Base-by-base conservation (phyloP, 2,797 vertebrate species). In the Melanotaenia boesemani region DNA sequence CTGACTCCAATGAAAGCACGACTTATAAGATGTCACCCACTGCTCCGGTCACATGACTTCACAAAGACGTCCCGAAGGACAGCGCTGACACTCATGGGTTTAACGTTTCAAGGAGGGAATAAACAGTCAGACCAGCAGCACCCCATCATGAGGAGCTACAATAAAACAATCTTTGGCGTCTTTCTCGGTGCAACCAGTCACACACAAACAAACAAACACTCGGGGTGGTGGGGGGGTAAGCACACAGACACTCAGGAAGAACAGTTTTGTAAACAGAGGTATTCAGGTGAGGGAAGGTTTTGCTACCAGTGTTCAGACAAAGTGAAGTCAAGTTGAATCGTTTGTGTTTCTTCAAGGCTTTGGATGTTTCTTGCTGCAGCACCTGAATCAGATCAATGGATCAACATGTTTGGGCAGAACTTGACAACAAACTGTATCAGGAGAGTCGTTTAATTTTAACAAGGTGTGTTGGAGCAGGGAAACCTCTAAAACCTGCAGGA, bases 141-240 rank as follows among this genome's bases (percentile, higher is more conserved):
- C 91, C 91, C 88, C 88, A 63, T 84, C 88, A 63, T 67, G 56
- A 70, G 74, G 84, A 91, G 88, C 87, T 86, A 89, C 88, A 67
- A 89, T 83, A 68, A 36, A 87, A 82, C 91, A 91, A 84, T 94
- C 93, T 94, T 94, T 94, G 94, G 93, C 82, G 75, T 82, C 89
- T 60, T 89, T 88, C 89, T 88, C 63, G 72, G 87, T 91, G 90
- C 81, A 54, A 81, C 90, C 52, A 56, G 88, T 86, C 88, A 50
- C 44, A 48, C 83, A 66, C 32, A 75, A 79, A 62, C 55, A 46
- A 20, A 70, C 32, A 75, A 79, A 70, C n/a, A 1, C 44, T 64
- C 80, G 66, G 79, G 65, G 41, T 39, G 66, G 68, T 60, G 74
- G 52, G 62, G 30, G 46, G 54, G 63, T 4, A 65, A n/a, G 61